Conservation (phyloP, 2,797 vertebrate species). For the Enteromius trimaculatus region DNA sequence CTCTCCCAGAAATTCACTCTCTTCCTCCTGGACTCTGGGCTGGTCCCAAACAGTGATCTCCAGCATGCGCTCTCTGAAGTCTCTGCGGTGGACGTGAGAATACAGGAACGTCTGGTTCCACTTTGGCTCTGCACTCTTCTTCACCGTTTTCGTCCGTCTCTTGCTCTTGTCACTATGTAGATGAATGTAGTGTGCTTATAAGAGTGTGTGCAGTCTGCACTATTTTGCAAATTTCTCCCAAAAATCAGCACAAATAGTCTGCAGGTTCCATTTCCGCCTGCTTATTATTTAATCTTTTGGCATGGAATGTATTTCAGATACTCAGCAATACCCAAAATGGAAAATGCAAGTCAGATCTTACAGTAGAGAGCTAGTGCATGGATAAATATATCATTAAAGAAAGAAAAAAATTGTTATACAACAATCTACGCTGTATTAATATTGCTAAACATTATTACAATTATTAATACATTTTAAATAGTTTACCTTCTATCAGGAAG, state of each 20-base stretch:
- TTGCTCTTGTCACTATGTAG: constrained; percentile 86
- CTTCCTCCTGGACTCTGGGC: constrained; percentile 87
- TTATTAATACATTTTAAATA: background rate
- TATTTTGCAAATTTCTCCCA: background rate
- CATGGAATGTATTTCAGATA: background rate
- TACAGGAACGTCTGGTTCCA: constrained; percentile 92
- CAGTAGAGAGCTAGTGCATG: background rate
- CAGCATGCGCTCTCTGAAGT: constrained; percentile 89
- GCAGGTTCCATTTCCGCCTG: background rate
- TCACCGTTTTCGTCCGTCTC: constrained; percentile 88
- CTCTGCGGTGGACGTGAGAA: constrained; percentile 87
- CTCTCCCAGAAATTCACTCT: constrained; percentile 90
- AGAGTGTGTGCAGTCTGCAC: background rate
- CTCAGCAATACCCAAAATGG: background rate
- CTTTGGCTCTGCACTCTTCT: constrained; percentile 87
- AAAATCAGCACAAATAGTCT: constrained; percentile 4
- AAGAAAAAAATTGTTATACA: background rate
- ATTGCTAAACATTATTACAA: background rate
- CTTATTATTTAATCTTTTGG: constrained; percentile 13
- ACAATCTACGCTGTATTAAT: no score
- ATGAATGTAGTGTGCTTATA: background rate
- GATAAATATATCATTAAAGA: background rate
- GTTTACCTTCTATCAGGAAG: constrained; percentile 94
- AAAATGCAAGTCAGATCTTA: background rate
- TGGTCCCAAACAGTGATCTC: constrained; percentile 91